A percentile compares a stretch with the other conserved stretches of the same genome.
phyloP scores from a whole-genome alignment of 2,888 invertebrate genomes.

The Lasioglossum zephyrum region DNA sequence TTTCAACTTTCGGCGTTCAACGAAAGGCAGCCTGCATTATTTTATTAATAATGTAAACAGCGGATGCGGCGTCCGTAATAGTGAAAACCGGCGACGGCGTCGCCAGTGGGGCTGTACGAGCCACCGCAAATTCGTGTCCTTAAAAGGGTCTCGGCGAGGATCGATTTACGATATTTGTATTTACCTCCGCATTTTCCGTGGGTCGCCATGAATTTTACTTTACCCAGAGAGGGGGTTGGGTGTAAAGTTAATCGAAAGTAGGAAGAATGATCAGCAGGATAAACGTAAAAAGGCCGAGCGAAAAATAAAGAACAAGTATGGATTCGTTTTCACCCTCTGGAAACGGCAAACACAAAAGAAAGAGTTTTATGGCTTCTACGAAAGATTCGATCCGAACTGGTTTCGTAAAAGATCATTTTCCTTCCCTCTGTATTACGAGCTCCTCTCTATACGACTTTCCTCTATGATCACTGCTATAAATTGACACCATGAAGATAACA shows the following conservation, averaged over 20 bases:
- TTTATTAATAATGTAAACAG: conserved; percentile 55
- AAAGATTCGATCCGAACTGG: conserved; percentile 48
- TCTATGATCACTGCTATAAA: conserved; percentile 24
- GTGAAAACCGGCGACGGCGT: conserved; percentile 5
- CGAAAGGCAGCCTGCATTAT: conserved; percentile 38
- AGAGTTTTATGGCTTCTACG: conserved; percentile 43
- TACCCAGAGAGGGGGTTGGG: not conserved
- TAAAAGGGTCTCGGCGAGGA: conserved; percentile 21
- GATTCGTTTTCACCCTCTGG: conserved; percentile 46
- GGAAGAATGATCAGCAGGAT: conserved; percentile 29
- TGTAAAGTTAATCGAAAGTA: conserved; percentile 35
- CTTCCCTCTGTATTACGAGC: not conserved
- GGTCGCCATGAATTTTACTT: conserved; percentile 23
- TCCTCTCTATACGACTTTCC: conserved; percentile 15
- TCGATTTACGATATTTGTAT: conserved; percentile 40
- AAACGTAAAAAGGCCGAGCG: conserved; percentile 22
- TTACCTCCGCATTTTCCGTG: conserved; percentile 16
- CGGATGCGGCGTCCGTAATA: not conserved
- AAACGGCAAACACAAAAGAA: conserved; percentile 28
- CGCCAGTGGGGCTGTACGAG: not conserved
- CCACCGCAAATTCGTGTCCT: conserved; percentile 15
- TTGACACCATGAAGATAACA: not conserved
- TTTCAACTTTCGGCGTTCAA: conserved; percentile 40
- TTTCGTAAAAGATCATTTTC: conserved; percentile 49
- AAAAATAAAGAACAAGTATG: conserved; percentile 39